Conservation (phyloP, 2,113 vertebrate species). For the Antechinus flavipes region DNA sequence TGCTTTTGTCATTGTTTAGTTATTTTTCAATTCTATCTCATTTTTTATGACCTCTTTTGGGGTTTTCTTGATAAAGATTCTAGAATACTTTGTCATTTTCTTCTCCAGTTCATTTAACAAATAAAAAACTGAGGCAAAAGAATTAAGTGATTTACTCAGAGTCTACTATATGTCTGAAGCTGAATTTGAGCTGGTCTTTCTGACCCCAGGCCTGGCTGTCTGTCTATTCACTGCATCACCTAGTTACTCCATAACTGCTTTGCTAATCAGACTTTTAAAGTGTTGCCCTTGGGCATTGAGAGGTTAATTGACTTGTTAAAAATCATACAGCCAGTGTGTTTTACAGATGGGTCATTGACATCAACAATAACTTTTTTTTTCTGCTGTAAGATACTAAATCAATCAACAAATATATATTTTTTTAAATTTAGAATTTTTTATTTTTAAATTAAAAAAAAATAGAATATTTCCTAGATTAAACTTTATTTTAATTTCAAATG, state of each 20-base stretch:
- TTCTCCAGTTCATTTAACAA: background rate
- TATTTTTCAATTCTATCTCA: background rate
- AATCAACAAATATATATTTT: background rate
- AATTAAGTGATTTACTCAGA: background rate
- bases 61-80: background rate
- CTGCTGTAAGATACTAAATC: background rate
- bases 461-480: no score
- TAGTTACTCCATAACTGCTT: background rate
- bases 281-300: background rate
- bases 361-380: background rate
- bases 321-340: background rate
- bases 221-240: background rate
- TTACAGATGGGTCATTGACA: background rate
- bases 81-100: background rate
- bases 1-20: background rate
- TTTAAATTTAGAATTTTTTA: background rate
- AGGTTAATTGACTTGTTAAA: background rate
- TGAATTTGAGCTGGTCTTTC: background rate
- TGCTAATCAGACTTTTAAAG: background rate
- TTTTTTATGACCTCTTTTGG: background rate
- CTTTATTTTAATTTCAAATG: background rate
- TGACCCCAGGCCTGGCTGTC: background rate
- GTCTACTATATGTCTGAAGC: background rate
- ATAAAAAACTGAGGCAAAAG: background rate
- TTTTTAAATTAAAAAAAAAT: background rate